A percentile compares a stretch with the other conserved stretches of the same genome.
phyloP scores from a whole-genome alignment of 2,797 vertebrate species.

The Myotis planiceps region DNA sequence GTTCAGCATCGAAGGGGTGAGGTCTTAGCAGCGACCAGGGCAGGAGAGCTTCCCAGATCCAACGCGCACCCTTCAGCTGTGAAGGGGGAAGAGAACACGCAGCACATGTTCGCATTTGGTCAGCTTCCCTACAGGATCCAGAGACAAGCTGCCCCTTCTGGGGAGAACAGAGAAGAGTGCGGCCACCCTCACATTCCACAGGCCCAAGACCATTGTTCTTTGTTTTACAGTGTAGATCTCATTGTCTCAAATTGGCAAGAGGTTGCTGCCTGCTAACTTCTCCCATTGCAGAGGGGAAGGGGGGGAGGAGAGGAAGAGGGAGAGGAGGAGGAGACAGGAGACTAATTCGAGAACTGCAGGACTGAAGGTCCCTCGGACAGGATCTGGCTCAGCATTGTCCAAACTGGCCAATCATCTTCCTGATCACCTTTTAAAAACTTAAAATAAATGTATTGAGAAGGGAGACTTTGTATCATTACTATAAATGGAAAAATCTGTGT shows the following conservation, averaged over 20 bases:
- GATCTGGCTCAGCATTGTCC: background rate
- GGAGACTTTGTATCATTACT: background rate
- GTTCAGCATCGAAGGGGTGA: background rate
- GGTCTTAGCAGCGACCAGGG: background rate
- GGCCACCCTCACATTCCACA: background rate
- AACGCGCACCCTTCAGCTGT: background rate
- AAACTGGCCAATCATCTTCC: background rate
- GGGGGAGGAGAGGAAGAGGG: background rate
- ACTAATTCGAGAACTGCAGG: background rate
- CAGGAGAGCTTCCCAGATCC: background rate
- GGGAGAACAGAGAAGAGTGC: background rate
- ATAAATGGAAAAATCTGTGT: slow-evolving; percentile 47
- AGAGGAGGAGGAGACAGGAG: too few relatives aligned
- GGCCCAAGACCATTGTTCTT: background rate
- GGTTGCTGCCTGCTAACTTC: background rate
- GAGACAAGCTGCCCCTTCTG: background rate
- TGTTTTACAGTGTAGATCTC: slow-evolving; percentile 1
- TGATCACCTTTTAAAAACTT: background rate
- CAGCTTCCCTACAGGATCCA: background rate
- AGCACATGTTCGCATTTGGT: background rate
- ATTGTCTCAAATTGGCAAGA: background rate
- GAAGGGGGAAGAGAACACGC: background rate
- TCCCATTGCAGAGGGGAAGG: background rate
- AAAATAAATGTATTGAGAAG: background rate
- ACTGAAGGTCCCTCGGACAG: background rate